Conservation (phyloP, 92 coral and sea anemone species). For the Porites divaricata region DNA sequence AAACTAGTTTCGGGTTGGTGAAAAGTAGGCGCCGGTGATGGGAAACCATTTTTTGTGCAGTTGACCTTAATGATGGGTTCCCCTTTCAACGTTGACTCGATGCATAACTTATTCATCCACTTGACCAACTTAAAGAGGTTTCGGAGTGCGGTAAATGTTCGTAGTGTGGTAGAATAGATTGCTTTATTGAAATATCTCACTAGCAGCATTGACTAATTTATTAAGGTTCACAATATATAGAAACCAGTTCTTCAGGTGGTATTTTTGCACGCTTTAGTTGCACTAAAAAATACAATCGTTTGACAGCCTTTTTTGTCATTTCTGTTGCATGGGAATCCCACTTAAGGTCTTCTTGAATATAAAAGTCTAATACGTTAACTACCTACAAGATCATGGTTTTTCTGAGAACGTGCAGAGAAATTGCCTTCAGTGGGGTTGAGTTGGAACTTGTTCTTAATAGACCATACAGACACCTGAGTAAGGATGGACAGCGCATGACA, state of each 20-base stretch:
- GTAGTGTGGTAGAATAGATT: too few relatives aligned
- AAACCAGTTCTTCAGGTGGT: background rate
- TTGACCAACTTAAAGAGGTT: too few relatives aligned
- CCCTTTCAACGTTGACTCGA: too few relatives aligned
- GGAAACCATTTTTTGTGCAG: too few relatives aligned
- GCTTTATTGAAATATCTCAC: too few relatives aligned
- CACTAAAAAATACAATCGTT: background rate
- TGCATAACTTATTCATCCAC: too few relatives aligned
- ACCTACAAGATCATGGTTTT: background rate
- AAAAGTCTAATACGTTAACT: background rate
- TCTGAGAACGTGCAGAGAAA: background rate
- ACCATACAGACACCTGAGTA: background rate
- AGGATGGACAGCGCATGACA: background rate
- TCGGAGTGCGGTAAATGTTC: too few relatives aligned
- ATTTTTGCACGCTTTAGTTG: background rate
- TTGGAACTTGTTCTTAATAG: constrained; percentile 17
- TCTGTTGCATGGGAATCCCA: background rate
- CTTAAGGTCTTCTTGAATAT: background rate
- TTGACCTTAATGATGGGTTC: too few relatives aligned
- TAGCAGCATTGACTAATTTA: too few relatives aligned
- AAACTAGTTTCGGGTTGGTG: too few relatives aligned
- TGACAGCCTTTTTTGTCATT: background rate
- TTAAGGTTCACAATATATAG: too few relatives aligned
- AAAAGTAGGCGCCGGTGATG: too few relatives aligned
- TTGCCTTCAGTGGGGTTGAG: constrained; percentile 32